Conservation (phyloP, 2,797 vertebrate species). For the Anas flavirostris region DNA sequence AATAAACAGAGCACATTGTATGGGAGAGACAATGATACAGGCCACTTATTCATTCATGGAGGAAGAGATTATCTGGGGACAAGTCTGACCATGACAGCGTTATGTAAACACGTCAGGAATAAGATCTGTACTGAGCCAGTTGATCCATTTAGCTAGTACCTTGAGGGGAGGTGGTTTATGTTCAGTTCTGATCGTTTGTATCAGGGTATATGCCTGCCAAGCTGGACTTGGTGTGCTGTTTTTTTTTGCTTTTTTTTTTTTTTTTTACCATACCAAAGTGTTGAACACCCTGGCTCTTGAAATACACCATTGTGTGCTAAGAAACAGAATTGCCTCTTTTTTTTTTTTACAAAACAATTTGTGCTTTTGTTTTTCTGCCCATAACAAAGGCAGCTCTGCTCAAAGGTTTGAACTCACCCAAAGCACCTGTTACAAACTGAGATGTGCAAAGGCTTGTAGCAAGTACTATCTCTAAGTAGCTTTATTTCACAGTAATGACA, state of each 20-base stretch:
- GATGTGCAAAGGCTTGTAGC: not conserved
- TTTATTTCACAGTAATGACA: not conserved
- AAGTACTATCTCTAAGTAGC: not conserved
- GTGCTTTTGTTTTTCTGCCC: not conserved
- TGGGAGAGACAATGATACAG: constrained; percentile 25
- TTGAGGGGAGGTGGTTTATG: not conserved
- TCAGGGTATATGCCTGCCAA: not conserved
- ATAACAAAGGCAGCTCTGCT: not conserved
- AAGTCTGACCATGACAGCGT: constrained; percentile 41
- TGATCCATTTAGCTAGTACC: not conserved
- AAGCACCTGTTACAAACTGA: not conserved
- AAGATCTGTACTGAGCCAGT: not conserved
- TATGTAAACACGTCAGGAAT: constrained; percentile 23
- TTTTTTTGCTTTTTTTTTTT: not conserved
- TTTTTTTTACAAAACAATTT: not conserved
- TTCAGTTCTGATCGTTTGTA: not conserved
- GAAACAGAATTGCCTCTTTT: not conserved
- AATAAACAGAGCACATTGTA: constrained; percentile 52
- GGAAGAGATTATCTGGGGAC: constrained; percentile 60
- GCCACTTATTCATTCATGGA: constrained; percentile 45
- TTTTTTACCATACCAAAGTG: not conserved
- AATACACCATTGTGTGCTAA: not conserved
- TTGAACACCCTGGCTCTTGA: not conserved
- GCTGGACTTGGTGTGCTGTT: not conserved
- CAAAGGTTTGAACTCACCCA: not conserved